Base-by-base conservation (phyloP, 2,888 invertebrate genomes). In the Scaptomyza parva region DNA sequence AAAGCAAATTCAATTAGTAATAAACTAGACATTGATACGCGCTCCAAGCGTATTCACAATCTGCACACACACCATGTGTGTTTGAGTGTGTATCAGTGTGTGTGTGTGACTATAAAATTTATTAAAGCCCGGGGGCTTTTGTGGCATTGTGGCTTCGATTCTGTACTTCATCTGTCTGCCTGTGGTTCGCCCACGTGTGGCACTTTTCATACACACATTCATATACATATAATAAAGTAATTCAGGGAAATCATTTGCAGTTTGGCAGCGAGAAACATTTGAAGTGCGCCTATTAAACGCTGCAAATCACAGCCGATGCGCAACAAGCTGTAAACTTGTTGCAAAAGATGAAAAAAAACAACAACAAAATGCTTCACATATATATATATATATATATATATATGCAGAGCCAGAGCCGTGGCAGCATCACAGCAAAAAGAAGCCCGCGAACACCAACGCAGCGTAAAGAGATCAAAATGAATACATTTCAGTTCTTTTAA, bases 401-500 rank as follows among this genome's bases (percentile, higher is more conserved):
- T 48, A 9, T 60, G 70, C 72, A 62, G 41, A 57, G 22, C 43
- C 39, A 62, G 17, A 61, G 18, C 28, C 67, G 52, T 55, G 65
- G 47, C 62, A 76, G 39, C 62, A 43, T 70, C 58, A 4, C 37
- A 37, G 9, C 61, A 70, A 74, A 70, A 70, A 33, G 57, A 48
- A 70, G 61, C 70, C 63, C 68, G 66, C 74, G 61, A 74, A 66
- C 71, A 69, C 77, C 86, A 86, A 84, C 77, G 76, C 82, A 85
- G 80, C 87, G 84, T 86, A 82, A 78, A 85, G 84, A 85, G 84
- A 85, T 85, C 84, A 86, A 85, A 85, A 85, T 85, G 82, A 85
- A 86, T 78, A 84, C 87, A 86, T 85, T 84, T 82, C 57, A 70
- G 77, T 48, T 50, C 6, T 2, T 26, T 45, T 14, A 37, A 47